Evolutionary conservation across 92 coral and sea anemone genomes (phyloP).

Genomic region (Montipora capitata): DNA sequence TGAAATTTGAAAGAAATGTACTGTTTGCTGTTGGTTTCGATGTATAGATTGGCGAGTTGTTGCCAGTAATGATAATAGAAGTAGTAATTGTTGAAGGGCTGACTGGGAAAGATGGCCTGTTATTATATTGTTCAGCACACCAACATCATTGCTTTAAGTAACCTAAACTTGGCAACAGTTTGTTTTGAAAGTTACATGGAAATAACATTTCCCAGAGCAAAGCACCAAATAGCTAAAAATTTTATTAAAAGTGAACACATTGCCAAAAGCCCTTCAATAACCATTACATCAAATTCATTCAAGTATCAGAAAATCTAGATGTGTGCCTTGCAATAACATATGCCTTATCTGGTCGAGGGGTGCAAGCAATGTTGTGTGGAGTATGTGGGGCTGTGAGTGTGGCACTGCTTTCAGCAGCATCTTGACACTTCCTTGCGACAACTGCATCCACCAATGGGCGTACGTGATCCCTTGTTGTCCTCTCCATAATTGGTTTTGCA

Average conservation of each 20-base stretch:
- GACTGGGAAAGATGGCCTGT: too few species aligned
- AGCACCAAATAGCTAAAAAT: too few species aligned
- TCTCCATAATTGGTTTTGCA: slow-evolving; percentile 70
- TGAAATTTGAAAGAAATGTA: too few species aligned
- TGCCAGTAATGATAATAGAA: too few species aligned
- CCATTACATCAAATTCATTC: neutral
- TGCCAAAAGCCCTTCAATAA: neutral
- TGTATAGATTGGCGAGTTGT: too few species aligned
- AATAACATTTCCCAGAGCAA: too few species aligned
- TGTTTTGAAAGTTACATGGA: too few species aligned
- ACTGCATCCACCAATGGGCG: slow-evolving; percentile 47
- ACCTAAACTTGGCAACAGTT: too few species aligned
- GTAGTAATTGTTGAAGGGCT: too few species aligned
- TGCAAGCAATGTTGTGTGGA: slow-evolving; percentile 58
- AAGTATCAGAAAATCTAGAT: slow-evolving; percentile 48
- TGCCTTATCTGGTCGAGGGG: slow-evolving; percentile 45
- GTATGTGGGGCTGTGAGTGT: slow-evolving; percentile 37
- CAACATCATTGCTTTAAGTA: too few species aligned
- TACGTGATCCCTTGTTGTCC: slow-evolving; percentile 57
- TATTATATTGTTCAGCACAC: too few species aligned
- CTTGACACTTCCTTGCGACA: slow-evolving; percentile 48
- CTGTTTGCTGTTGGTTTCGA: too few species aligned
- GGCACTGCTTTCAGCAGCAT: slow-evolving; percentile 60
- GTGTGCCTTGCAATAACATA: slow-evolving; percentile 49
- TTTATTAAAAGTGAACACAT: neutral